These are phyloP conservation scores for Chloromyia formosa DNA, from an alignment of 2,888 invertebrate species.

Conservation along the genomic window DNA sequence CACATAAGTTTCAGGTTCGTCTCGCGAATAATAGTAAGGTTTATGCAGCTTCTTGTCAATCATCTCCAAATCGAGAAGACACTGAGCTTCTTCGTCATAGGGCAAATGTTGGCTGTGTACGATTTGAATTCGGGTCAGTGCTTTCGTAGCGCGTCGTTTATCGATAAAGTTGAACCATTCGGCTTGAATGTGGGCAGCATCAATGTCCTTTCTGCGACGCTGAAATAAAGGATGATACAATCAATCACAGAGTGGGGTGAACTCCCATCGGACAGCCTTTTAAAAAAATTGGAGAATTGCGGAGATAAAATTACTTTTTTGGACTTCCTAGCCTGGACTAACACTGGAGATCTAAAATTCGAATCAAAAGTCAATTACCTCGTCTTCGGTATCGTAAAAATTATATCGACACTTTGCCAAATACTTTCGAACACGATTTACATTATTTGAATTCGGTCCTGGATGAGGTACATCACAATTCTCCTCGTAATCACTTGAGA, in stretches of 20 bases:
- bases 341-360: no score
- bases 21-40: slow-evolving; percentile 28
- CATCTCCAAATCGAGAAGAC: slow-evolving; percentile 41
- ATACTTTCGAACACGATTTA: slow-evolving; percentile 17
- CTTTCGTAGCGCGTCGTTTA: slow-evolving; percentile 33
- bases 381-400: slow-evolving; percentile 14
- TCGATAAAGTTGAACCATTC: slow-evolving; percentile 19
- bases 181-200: no score
- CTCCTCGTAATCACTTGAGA: slow-evolving; percentile 44
- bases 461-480: slow-evolving; percentile 5
- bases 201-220: no score
- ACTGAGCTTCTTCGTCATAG: slow-evolving; percentile 28
- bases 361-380: neutral
- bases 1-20: slow-evolving; percentile 45
- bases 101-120: slow-evolving; percentile 16
- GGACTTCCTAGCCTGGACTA: no score
- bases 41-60: slow-evolving; percentile 45
- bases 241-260: no score
- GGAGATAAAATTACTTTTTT: no score
- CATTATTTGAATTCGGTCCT: slow-evolving; percentile 31
- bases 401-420: slow-evolving; percentile 5
- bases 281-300: no score
- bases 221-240: no score
- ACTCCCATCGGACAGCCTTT: no score
- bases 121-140: slow-evolving; percentile 34